Percentiles rank a stretch among this genome's conserved stretches.
Conservation (phyloP, 2,888 invertebrate genomes). For the Dryococelus australis region DNA sequence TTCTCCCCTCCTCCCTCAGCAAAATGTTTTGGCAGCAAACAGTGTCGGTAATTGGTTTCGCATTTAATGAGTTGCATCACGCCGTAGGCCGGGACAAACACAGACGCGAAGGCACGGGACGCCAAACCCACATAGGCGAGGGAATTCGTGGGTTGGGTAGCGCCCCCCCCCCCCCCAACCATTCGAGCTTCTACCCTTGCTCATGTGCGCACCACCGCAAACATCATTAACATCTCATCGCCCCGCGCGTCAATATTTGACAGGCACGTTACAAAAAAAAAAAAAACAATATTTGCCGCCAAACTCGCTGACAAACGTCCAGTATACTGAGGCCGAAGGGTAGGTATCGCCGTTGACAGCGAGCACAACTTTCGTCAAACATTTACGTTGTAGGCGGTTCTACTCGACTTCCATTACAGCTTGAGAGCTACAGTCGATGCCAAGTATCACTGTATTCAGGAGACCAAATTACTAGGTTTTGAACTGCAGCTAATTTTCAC, state of each 20-base stretch:
- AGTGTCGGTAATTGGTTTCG: conserved; percentile 25
- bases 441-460: not conserved
- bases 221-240: not conserved
- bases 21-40: conserved; percentile 24
- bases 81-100: not conserved
- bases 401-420: not conserved
- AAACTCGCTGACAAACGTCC: not conserved
- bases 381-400: not conserved
- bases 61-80: conserved; percentile 20
- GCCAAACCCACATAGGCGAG: not conserved
- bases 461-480: not conserved
- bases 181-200: not conserved
- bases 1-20: not conserved
- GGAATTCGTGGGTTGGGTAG: not conserved
- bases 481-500: no score
- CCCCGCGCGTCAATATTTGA: not conserved
- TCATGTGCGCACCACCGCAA: not conserved
- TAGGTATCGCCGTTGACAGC: not conserved
- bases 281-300: not conserved
- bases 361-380: not conserved
- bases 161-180: not conserved
- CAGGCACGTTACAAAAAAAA: not conserved
- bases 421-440: not conserved
- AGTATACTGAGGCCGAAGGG: not conserved
- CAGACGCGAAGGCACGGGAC: not conserved